Percentiles rank a stretch among this genome's conserved stretches.
These are phyloP conservation scores for Labeo catla DNA, from an alignment of 2,113 vertebrate species.

Conservation along the genomic window DNA sequence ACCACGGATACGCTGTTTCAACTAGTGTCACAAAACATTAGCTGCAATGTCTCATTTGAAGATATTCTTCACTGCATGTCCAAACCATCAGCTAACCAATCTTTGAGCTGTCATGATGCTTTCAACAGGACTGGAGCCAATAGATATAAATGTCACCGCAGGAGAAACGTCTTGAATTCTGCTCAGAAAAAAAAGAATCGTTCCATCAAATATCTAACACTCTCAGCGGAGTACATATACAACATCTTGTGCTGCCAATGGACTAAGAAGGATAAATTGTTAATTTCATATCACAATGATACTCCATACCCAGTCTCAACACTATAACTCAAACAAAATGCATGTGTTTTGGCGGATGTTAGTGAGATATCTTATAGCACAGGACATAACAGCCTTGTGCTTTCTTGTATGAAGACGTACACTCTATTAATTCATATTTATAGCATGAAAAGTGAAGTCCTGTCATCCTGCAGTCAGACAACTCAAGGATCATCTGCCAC, in stretches of 20 bases:
- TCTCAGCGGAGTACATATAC: background rate
- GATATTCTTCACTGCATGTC: background rate
- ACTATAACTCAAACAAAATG: slow-evolving; percentile 56
- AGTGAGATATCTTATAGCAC: slow-evolving; percentile 43
- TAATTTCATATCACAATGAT: slow-evolving; percentile 62
- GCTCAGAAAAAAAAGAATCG: background rate
- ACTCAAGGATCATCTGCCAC: slow-evolving; percentile 59
- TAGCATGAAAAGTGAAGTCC: slow-evolving; percentile 52
- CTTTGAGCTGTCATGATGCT: slow-evolving; percentile 14
- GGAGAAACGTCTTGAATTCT: background rate
- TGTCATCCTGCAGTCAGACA: slow-evolving; percentile 60
- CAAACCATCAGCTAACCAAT: background rate
- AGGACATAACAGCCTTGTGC: slow-evolving; percentile 19
- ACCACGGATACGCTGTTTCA: background rate
- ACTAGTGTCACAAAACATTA: slow-evolving; percentile 18
- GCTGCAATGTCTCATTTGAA: background rate
- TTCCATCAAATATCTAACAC: background rate
- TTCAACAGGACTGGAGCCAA: background rate
- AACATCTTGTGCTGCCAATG: background rate
- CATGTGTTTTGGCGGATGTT: slow-evolving; percentile 44
- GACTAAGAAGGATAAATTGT: slow-evolving; percentile 51
- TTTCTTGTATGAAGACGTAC: slow-evolving; percentile 43
- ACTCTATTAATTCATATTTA: slow-evolving; percentile 65
- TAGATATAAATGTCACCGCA: slow-evolving; percentile 5
- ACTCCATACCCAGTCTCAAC: slow-evolving; percentile 64